These are phyloP conservation scores for Acyrthosiphon pisum DNA, from an alignment of 1,140 invertebrate genomes.

Conservation along the genomic window DNA sequence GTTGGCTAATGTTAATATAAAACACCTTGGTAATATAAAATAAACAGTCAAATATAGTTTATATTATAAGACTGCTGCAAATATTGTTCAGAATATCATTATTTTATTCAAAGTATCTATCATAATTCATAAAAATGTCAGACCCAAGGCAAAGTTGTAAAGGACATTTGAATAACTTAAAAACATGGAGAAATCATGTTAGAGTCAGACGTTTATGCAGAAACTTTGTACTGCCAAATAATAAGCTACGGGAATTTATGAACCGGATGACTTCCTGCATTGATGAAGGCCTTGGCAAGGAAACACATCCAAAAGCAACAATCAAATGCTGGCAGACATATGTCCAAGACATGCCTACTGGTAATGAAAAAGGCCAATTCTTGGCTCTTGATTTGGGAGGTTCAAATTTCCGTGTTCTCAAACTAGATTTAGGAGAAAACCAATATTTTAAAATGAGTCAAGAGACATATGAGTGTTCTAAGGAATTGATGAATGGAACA, in stretches of 20 bases:
- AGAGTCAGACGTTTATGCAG: slow-evolving; percentile 30
- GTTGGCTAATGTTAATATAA: slow-evolving; percentile 1
- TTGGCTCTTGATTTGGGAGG: slow-evolving; percentile 82
- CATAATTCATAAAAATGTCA: neutral
- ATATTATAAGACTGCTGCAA: neutral
- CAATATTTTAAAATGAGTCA: slow-evolving; percentile 76
- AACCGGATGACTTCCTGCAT: slow-evolving; percentile 77
- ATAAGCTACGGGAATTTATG: slow-evolving; percentile 17
- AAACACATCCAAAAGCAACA: slow-evolving; percentile 75
- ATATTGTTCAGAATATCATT: neutral
- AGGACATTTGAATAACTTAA: neutral
- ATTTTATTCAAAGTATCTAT: neutral
- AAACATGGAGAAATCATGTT: slow-evolving; percentile 4
- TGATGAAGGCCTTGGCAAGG: slow-evolving; percentile 76
- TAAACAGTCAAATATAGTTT: neutral
- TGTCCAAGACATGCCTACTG: slow-evolving; percentile 73
- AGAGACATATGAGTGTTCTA: slow-evolving; percentile 93
- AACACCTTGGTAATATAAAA: neutral
- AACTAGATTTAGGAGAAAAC: slow-evolving; percentile 69
- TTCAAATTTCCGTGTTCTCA: slow-evolving; percentile 80
- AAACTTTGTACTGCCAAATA: neutral
- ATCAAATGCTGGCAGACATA: slow-evolving; percentile 95
- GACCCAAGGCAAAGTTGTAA: neutral
- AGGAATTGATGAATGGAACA: slow-evolving; percentile 89
- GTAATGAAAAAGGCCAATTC: slow-evolving; percentile 72